Evolutionary conservation across 2,113 vertebrate species (phyloP).

Genomic region (Oncorhynchus kisutch): DNA sequence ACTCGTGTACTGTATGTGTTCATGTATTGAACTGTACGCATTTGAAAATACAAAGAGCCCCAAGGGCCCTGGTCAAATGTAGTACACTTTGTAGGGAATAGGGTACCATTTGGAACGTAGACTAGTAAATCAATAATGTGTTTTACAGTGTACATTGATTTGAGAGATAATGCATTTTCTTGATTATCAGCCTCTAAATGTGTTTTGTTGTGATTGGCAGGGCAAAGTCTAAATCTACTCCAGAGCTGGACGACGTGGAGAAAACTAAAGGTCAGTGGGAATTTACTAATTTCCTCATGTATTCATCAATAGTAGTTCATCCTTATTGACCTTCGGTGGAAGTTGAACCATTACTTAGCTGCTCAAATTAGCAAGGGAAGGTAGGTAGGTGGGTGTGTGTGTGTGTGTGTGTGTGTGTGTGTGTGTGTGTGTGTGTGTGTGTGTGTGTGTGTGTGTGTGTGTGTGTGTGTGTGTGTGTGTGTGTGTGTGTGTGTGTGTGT

Average conservation of each 20-base stretch:
- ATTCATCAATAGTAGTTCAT: not conserved
- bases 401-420: no score
- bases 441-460: no score
- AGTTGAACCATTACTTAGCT: not conserved
- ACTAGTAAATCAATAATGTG: not conserved
- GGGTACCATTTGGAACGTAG: no score
- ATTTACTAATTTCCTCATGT: not conserved
- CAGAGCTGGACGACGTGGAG: conserved; percentile 80
- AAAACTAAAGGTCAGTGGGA: conserved; percentile 77
- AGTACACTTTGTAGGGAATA: no score
- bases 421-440: no score
- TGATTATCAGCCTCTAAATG: not conserved
- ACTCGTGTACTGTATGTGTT: no score
- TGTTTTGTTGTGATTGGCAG: conserved; percentile 66
- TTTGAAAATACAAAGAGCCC: no score
- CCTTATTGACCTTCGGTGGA: not conserved
- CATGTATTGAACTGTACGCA: not conserved
- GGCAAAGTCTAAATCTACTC: conserved; percentile 83
- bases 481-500: no score
- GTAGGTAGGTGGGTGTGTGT: not conserved
- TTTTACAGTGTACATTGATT: not conserved
- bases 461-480: not conserved
- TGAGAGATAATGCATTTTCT: not conserved
- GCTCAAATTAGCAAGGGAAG: not conserved
- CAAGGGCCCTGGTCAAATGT: no score